Evolutionary conservation across 2,888 invertebrate species (phyloP), one percentile per base, ranked within the genome.

Genomic region (Melinopterus prodromus): DNA sequence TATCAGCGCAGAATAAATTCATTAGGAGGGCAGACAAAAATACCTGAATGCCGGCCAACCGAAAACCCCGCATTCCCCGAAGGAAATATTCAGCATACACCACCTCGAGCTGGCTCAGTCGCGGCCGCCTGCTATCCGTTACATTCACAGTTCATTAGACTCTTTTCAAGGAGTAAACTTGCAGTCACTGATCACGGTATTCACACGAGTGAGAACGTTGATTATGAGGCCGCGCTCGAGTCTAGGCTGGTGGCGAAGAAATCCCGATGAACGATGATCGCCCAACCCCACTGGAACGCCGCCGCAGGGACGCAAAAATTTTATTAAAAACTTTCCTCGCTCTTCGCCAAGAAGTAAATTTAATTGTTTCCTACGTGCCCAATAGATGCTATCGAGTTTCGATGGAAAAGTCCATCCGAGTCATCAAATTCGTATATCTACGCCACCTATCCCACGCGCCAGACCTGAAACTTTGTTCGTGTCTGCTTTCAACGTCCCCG

Each of bases 101-200:
- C 53, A 53, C 53, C 53, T 35, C 74, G 74, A 12, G 71, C 16
- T 71, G 74, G 35, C 74, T 71, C 71, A 77, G 72, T 71, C 36
- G 71, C 38, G 36, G 38, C 76, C 72, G 35, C 78, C 38, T 26
- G 75, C 80, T 79, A 80, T 80, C 82, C 78, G 80, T 81, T 82
- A 82, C 81, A 83, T 83, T 83, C 81, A 82, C 78, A 79, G 78
- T 82, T 81, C 83, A 82, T 83, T 79, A 76, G 77, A 77, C 78
- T 77, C 81, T 80, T 83, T 82, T 82, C 81, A 81, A 78, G 75
- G 78, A 77, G 79, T 79, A 80, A 80, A 80, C 80, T 80, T 81
- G 78, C 82, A 82, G 81, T 74, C 80, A 80, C 82, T 83, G 82
- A 84, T 83, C 82, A 84, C 82, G 79, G 36, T 80, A 82, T 82